phyloP scores from a whole-genome alignment of 2,113 vertebrate species.

The Takifugu flavidus region DNA sequence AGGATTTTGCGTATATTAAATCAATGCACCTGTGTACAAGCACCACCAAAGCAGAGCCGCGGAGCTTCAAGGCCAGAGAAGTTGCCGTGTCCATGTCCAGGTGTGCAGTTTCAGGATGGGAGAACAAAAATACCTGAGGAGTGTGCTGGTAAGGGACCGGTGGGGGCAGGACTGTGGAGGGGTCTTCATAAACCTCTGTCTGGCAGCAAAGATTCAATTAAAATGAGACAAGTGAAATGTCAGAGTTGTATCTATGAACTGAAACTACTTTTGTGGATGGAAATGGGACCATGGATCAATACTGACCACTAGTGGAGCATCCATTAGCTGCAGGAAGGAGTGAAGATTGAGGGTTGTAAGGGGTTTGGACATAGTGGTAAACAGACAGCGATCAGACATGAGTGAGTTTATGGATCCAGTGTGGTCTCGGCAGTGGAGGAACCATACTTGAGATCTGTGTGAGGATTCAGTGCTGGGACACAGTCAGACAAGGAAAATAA shows the following conservation, averaged over 20 bases:
- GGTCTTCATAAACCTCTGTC: constrained; percentile 82
- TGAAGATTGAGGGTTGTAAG: constrained; percentile 85
- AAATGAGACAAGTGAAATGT: too few species aligned
- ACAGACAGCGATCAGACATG: constrained; percentile 74
- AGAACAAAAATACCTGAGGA: constrained; percentile 88
- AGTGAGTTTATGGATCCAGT: constrained; percentile 8
- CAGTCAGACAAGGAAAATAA: neutral
- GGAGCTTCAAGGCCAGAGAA: constrained; percentile 82
- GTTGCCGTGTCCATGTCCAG: constrained; percentile 81
- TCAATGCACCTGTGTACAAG: constrained; percentile 74
- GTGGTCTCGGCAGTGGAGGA: constrained; percentile 81
- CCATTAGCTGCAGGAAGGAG: constrained; percentile 89
- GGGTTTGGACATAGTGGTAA: constrained; percentile 77
- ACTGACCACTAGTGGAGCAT: constrained; percentile 84
- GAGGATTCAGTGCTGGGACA: constrained; percentile 67
- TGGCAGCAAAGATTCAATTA: constrained; percentile 36
- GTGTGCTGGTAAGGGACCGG: constrained; percentile 82
- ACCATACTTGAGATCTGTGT: constrained; percentile 76
- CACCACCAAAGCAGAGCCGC: constrained; percentile 84
- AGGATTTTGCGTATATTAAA: neutral
- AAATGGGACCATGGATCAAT: neutral
- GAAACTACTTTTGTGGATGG: too few species aligned
- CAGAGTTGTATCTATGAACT: too few species aligned
- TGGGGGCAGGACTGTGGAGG: constrained; percentile 80
- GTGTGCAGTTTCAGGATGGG: constrained; percentile 77